Conservation (phyloP, 2,888 invertebrate genomes). For the Cephus rjabovi region DNA sequence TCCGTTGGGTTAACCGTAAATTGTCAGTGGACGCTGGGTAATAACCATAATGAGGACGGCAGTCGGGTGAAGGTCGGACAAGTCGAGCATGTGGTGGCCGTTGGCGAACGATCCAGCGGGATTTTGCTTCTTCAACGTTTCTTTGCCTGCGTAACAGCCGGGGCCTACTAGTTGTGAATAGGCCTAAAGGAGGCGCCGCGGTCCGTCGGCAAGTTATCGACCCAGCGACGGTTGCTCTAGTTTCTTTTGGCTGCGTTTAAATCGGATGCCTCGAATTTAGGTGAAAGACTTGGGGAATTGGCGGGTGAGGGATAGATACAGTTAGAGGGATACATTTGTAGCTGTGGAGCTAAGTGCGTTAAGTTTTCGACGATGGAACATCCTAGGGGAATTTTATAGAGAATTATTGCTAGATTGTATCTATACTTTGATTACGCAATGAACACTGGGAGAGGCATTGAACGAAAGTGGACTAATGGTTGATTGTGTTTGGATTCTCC, state of each 20-base stretch:
- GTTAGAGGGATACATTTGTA: too few species aligned
- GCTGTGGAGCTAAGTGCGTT: too few species aligned
- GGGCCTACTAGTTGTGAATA: background rate
- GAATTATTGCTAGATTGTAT: background rate
- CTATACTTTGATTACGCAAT: background rate
- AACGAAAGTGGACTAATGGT: background rate
- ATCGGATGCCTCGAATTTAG: background rate
- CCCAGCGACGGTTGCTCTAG: background rate
- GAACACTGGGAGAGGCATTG: background rate
- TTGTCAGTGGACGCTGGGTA: constrained; percentile 58
- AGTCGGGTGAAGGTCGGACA: constrained; percentile 64
- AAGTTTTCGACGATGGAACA: too few species aligned
- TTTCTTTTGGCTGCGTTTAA: background rate
- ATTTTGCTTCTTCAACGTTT: constrained; percentile 4
- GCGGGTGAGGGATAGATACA: too few species aligned
- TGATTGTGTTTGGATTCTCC: background rate
- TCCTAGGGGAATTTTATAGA: background rate
- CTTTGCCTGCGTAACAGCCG: constrained; percentile 3
- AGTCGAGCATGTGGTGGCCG: constrained; percentile 37
- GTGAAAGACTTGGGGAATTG: background rate
- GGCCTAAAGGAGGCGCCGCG: background rate
- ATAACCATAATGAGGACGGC: constrained; percentile 54
- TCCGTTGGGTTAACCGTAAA: constrained; percentile 65
- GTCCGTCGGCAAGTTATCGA: background rate
- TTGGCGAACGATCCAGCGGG: constrained; percentile 22